These are phyloP conservation scores for Congeria kusceri DNA, from an alignment of 2,888 invertebrate species.

Conservation along the genomic window DNA sequence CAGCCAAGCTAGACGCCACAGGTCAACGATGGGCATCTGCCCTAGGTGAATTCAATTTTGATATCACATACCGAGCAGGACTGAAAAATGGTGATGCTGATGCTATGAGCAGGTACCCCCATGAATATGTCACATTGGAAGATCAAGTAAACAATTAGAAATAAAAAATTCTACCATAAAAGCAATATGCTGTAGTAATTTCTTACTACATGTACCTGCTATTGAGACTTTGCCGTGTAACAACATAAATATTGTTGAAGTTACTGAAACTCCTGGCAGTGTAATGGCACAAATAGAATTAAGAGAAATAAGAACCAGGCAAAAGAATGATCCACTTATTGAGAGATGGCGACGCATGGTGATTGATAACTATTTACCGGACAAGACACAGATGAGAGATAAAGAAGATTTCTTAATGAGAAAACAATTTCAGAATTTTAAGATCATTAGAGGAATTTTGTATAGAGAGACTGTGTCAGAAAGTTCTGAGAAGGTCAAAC, in stretches of 20 bases:
- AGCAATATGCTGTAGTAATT: constrained; percentile 10
- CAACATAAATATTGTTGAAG: constrained; percentile 6
- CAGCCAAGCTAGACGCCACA: neutral
- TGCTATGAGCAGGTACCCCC: too few relatives aligned
- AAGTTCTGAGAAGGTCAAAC: neutral
- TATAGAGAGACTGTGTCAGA: neutral
- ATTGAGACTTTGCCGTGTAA: constrained; percentile 18
- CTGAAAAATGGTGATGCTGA: too few relatives aligned
- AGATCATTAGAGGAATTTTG: constrained; percentile 2
- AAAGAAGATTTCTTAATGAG: constrained; percentile 12
- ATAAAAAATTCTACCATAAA: constrained; percentile 1
- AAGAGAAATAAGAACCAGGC: too few relatives aligned
- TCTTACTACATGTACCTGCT: neutral
- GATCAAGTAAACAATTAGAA: too few relatives aligned
- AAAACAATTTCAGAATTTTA: constrained; percentile 10
- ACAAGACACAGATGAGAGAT: neutral
- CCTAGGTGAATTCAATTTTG: too few relatives aligned
- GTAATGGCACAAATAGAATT: constrained; percentile 20
- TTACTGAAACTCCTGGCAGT: constrained; percentile 4
- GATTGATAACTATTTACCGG: constrained; percentile 9
- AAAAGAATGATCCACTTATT: constrained; percentile 19
- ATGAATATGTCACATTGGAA: too few relatives aligned
- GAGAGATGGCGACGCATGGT: constrained; percentile 20
- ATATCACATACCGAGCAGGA: too few relatives aligned
- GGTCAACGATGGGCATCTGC: constrained; percentile 1